Base-by-base conservation (phyloP, 2,888 invertebrate species). In the Nomada fucata region DNA sequence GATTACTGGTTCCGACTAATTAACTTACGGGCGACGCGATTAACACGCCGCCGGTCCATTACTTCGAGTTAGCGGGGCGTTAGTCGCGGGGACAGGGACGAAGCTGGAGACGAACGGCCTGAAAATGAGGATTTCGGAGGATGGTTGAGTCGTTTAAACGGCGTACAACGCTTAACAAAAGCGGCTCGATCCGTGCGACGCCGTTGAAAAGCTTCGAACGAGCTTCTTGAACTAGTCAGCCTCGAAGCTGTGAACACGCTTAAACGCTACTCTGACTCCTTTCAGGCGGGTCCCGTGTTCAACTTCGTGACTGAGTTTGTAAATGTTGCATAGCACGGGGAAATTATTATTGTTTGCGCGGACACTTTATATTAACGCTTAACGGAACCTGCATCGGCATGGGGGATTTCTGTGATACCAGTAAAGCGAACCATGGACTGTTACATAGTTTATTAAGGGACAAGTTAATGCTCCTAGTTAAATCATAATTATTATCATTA, bases 1-100 rank as follows among this genome's bases (percentile, higher is more conserved):
- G 85, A 84, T 86, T 89, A 85, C 82, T 78, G 87, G 83, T 87
- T 84, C 78, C 69, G 68, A 64, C 86, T 87, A 89, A 89, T 89
- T 89, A 88, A 89, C 81, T 88, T 89, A 88, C 83, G 85, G 79
- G 75, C 74, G 59, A 53, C 64, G 60, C 87, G 83, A 87, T 88
- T 86, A 86, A 77, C 81, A 70, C 79, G 60, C 75, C 72, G 61
- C 71, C 75, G 74, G 78, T 52, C 79, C 85, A 84, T 89, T 88
- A 89, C 87, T 87, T 87, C 82, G 80, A 80, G 81, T 85, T 86
- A 83, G 76, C 68, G 69, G 64, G 23, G 71, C 76, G 71, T 75
- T 75, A 65, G 65, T 70, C 50, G 36, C 53, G 63, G 44, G 29
- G 10, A 23, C 42, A 36, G 59, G 59, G 5, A 29, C 20, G 50